Base-by-base conservation (phyloP, 2,888 invertebrate genomes). In the Oxyteleia sp. region DNA sequence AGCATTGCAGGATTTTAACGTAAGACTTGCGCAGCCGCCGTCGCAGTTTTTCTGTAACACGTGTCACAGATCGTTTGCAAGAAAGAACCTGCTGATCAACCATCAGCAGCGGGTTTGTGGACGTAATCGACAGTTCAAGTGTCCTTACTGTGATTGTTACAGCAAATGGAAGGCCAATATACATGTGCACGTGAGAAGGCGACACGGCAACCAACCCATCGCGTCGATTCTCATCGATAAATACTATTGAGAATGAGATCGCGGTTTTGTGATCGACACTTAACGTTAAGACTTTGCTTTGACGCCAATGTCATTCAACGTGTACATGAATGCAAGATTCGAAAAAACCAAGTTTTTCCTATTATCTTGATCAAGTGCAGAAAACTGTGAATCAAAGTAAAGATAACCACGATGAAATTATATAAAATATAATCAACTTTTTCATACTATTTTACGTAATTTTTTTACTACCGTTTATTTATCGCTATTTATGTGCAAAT, bases 131-230 rank as follows among this genome's bases (percentile, higher is more conserved):
- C 76, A 68, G 45, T 82, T 82, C 71, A 82, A 79, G 72, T 79
- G 79, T 16, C 71, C 79, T 71, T 79, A 72, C 69, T 91, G 91
- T 82, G 87, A 88, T 49, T 87, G 86, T 45, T 87, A 86, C 35
- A 88, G 89, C 66, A 90, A 88, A 45, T 86, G 87, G 84, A 87
- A 89, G 79, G 79, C 82, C 10, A 90, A 92, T 78, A 88, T 90
- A 38, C 88, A 87, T 68, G 88, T 89, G 63, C 92, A 92, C 82
- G 86, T 91, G 26, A 86, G 89, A 57, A 87, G 87, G n/a, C 84
- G 85, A 26, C 90, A 91, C 84, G 55, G 59, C 15, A 61, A 72
- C n/a, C n/a, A 13, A 3, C 82, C 82, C 1, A 11, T 83, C 16
- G 82, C 68, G 13, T 78, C 82, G 13, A 83, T 83, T 49, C 47